Evolutionary conservation across 2,888 invertebrate species (phyloP).

Genomic region (Leuctra nigra): DNA sequence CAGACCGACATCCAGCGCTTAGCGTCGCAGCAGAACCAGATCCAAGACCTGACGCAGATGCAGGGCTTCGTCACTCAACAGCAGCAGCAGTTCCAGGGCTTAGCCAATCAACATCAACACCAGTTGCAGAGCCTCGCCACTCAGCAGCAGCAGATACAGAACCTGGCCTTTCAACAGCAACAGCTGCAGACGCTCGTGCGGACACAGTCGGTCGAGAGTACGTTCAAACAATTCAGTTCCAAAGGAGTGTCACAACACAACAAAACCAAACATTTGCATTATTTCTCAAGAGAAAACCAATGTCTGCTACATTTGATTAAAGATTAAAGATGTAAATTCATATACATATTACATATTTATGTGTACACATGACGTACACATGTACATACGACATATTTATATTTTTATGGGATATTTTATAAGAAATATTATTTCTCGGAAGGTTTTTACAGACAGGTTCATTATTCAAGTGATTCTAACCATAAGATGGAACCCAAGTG

Average conservation of each 20-base stretch:
- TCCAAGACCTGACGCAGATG: constrained; percentile 43
- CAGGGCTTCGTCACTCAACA: constrained; percentile 25
- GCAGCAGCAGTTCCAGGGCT: constrained; percentile 28
- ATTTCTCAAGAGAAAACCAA: no score
- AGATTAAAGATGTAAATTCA: no score
- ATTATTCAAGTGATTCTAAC: background rate
- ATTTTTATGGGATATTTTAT: no score
- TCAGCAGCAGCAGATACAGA: constrained; percentile 48
- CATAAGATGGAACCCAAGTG: background rate
- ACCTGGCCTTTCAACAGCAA: constrained; percentile 45
- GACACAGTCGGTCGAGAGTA: background rate
- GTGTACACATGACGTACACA: no score
- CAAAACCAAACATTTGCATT: no score
- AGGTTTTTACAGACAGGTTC: no score
- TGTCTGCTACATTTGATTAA: no score
- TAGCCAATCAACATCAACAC: constrained; percentile 25
- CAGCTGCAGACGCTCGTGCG: background rate
- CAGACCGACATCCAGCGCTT: constrained; percentile 90
- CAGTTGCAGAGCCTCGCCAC: constrained; percentile 23
- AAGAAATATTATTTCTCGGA: background rate
- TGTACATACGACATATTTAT: no score
- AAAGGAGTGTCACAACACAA: no score
- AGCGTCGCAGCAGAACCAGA: constrained; percentile 73
- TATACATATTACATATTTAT: no score
- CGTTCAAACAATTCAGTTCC: no score